Percentiles rank a stretch among this genome's conserved stretches.
These are phyloP conservation scores for Odontamblyopus rebecca DNA, from an alignment of 2,797 vertebrate species.

Conservation along the genomic window DNA sequence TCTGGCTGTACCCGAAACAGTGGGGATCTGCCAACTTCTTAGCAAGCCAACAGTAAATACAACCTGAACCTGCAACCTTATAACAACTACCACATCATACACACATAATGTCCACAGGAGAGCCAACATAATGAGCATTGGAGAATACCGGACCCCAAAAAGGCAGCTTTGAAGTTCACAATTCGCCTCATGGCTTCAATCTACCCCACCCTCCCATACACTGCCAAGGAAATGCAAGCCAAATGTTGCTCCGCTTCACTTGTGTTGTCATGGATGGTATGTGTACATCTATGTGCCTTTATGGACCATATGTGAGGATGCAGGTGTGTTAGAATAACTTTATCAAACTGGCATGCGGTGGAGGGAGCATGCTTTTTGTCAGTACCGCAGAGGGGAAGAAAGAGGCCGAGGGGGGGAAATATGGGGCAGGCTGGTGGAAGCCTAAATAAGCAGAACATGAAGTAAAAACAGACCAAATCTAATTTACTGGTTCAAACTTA, in stretches of 20 bases:
- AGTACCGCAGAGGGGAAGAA: slow-evolving; percentile 19
- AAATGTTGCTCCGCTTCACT: slow-evolving; percentile 44
- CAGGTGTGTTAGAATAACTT: slow-evolving; percentile 40
- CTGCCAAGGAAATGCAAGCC: slow-evolving; percentile 47
- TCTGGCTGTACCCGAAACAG: slow-evolving; percentile 13
- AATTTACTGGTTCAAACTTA: slow-evolving; percentile 16
- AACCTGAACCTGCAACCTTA: slow-evolving; percentile 5
- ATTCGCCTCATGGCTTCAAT: slow-evolving; percentile 23
- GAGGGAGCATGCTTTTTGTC: slow-evolving; percentile 35
- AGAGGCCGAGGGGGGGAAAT: slow-evolving; percentile 22
- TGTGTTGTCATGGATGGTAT: slow-evolving; percentile 24
- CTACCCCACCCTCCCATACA: slow-evolving; percentile 12
- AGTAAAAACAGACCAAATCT: slow-evolving; percentile 18
- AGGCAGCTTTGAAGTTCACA: slow-evolving; percentile 36
- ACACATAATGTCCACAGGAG: slow-evolving; percentile 22
- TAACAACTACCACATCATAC: slow-evolving; percentile 9
- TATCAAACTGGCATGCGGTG: slow-evolving; percentile 23
- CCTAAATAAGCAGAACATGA: slow-evolving; percentile 19
- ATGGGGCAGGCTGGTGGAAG: slow-evolving; percentile 10
- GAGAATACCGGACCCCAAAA: slow-evolving; percentile 33
- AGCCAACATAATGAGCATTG: slow-evolving; percentile 29
- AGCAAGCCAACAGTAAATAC: slow-evolving; percentile 41
- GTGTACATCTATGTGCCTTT: background rate
- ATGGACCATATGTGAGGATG: slow-evolving; percentile 18
- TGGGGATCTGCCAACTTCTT: slow-evolving; percentile 37